These are phyloP conservation scores for Cherax destructor DNA, from an alignment of 1,140 invertebrate genomes.

Conservation along the genomic window DNA sequence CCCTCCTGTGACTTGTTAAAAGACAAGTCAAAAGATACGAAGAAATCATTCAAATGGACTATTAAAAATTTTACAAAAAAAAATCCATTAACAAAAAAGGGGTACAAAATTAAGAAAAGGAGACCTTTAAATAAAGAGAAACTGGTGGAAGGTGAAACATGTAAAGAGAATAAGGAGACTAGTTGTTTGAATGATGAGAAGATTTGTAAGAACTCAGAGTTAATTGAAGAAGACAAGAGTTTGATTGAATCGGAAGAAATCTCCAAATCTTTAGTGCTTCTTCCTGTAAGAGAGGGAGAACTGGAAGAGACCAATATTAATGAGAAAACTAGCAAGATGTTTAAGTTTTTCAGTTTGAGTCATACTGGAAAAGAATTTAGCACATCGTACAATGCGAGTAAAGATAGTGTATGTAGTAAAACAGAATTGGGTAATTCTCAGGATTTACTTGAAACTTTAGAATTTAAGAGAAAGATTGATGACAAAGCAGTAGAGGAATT, in stretches of 20 bases:
- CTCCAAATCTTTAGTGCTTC: neutral
- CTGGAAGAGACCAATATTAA: neutral
- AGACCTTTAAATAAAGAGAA: neutral
- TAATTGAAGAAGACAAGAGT: neutral
- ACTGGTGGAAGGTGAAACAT: neutral
- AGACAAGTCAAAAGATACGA: too few relatives aligned
- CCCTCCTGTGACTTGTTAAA: too few relatives aligned
- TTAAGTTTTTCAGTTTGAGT: neutral
- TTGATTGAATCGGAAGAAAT: neutral
- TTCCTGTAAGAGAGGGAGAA: neutral
- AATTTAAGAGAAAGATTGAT: neutral
- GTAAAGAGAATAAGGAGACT: neutral
- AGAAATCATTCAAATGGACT: too few relatives aligned
- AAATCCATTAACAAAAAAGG: too few relatives aligned
- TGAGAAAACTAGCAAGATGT: neutral
- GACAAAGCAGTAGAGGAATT: neutral
- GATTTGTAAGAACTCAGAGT: neutral
- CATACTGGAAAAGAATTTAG: neutral
- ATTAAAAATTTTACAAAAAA: too few relatives aligned
- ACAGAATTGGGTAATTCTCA: neutral
- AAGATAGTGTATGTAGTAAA: neutral
- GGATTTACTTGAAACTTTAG: neutral
- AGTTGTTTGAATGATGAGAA: too few relatives aligned
- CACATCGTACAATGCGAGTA: neutral
- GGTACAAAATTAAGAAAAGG: too few relatives aligned